Conservation (phyloP, 2,113 vertebrate genomes). For the Hippolais icterina region DNA sequence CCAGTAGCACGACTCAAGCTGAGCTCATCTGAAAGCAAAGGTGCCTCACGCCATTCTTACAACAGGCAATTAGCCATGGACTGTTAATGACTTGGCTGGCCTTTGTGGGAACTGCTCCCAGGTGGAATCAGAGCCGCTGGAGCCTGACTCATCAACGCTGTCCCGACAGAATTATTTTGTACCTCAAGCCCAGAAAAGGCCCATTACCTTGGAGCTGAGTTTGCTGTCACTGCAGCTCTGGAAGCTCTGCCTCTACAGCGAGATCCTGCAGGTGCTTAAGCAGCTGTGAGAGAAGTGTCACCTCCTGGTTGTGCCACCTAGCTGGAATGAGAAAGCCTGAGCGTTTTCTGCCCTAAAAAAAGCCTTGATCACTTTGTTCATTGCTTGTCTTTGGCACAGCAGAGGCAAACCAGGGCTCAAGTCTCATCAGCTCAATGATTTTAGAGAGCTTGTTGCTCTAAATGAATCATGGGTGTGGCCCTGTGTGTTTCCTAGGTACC, state of each 20-base stretch:
- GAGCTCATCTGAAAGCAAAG: not conserved
- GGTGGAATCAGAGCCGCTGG: not conserved
- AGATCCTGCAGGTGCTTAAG: not conserved
- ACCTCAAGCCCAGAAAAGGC: not conserved
- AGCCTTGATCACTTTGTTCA: not conserved
- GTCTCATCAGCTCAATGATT: not conserved
- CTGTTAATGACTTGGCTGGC: conserved; percentile 41
- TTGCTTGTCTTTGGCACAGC: not conserved
- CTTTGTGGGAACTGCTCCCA: conserved; percentile 27
- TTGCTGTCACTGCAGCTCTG: not conserved
- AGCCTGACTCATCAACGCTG: not conserved
- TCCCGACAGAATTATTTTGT: not conserved
- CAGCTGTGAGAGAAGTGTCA: not conserved
- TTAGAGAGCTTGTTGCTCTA: not conserved
- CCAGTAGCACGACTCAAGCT: not conserved
- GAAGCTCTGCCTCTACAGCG: not conserved
- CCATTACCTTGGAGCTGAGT: not conserved
- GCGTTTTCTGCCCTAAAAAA: not conserved
- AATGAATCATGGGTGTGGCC: not conserved
- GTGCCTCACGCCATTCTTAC: not conserved
- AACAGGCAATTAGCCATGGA: conserved; percentile 18
- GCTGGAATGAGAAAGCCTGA: not conserved
- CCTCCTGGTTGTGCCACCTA: not conserved
- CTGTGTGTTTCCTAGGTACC: not conserved
- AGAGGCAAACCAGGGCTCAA: not conserved